These are phyloP conservation scores for Eristalinus sepulchralis DNA, from an alignment of 2,888 invertebrate genomes.

Conservation along the genomic window DNA sequence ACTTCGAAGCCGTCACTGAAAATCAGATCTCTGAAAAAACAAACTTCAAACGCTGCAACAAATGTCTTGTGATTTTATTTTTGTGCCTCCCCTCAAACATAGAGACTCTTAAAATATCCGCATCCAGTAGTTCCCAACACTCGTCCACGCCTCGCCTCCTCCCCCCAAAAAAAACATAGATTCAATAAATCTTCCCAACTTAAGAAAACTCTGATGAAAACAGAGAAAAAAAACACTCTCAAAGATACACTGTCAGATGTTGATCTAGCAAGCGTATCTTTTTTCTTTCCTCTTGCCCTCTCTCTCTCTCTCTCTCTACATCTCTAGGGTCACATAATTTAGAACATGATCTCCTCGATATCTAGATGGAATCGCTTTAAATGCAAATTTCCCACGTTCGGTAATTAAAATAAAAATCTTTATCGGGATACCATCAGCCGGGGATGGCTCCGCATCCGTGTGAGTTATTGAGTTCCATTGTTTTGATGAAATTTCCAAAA, in stretches of 20 bases:
- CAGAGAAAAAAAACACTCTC: neutral
- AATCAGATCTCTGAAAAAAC: neutral
- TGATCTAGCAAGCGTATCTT: constrained; percentile 46
- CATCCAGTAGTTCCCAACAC: neutral
- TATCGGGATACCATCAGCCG: constrained; percentile 52
- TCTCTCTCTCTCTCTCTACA: neutral
- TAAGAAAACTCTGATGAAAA: constrained; percentile 1
- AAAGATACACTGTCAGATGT: constrained; percentile 47
- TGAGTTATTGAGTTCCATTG: constrained; percentile 65
- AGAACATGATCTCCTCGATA: constrained; percentile 60
- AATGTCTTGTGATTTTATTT: neutral
- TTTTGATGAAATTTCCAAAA: constrained; percentile 47
- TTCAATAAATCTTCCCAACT: constrained; percentile 6
- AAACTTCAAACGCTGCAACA: neutral
- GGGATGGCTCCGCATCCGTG: constrained; percentile 24
- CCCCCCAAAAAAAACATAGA: neutral
- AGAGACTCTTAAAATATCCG: neutral
- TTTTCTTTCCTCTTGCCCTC: neutral
- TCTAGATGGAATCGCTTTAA: constrained; percentile 61
- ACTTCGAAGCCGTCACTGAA: neutral
- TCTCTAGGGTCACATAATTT: constrained; percentile 61
- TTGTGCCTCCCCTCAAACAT: neutral
- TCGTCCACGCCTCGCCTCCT: neutral
- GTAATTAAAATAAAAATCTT: constrained; percentile 63
- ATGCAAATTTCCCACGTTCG: constrained; percentile 70